phyloP scores from a whole-genome alignment of 2,888 invertebrate genomes.

The Lacanobia oleracea region DNA sequence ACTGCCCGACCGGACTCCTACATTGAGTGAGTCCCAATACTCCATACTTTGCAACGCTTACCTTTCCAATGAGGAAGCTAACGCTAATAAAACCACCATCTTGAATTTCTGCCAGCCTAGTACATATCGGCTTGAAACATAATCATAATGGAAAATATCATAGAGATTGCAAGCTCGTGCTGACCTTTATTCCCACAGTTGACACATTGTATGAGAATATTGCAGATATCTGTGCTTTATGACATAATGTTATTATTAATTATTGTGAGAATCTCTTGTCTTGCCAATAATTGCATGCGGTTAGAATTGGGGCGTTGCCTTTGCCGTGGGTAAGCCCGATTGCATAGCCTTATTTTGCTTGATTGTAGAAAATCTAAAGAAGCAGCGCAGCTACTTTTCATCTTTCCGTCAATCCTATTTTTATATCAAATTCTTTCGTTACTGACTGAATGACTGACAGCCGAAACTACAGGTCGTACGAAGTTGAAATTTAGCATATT shows the following conservation, averaged over 20 bases:
- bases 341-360: neutral
- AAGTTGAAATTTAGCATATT: too few relatives aligned
- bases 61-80: neutral
- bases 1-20: too few relatives aligned
- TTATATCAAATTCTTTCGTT: too few relatives aligned
- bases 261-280: constrained; percentile 42
- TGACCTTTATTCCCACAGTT: constrained; percentile 50
- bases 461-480: too few relatives aligned
- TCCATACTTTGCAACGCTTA: neutral
- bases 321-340: constrained; percentile 10
- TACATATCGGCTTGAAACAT: constrained; percentile 16
- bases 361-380: neutral
- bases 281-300: constrained; percentile 8
- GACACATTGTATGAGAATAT: constrained; percentile 37
- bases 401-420: too few relatives aligned
- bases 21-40: neutral
- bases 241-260: constrained; percentile 47
- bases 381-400: too few relatives aligned
- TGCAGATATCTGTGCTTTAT: constrained; percentile 34
- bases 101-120: neutral
- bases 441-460: too few relatives aligned
- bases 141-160: constrained; percentile 9
- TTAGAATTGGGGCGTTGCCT: constrained; percentile 7
- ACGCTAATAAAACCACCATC: neutral
- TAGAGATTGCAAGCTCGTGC: constrained; percentile 24